These are phyloP conservation scores for Speoplatyrhinus poulsoni DNA, from an alignment of 2,113 vertebrate species.

Conservation along the genomic window DNA sequence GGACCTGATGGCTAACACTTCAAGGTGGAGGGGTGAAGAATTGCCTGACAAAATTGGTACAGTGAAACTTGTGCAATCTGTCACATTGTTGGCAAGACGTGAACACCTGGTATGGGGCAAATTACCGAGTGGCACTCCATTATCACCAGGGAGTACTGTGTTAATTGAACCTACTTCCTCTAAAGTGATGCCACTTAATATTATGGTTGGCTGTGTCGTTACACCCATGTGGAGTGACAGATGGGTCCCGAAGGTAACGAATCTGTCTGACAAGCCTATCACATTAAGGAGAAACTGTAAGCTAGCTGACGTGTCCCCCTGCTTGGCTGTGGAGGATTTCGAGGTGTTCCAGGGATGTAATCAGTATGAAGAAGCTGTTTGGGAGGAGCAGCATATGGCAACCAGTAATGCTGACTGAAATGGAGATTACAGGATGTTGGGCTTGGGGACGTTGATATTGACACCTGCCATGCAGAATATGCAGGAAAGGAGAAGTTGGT, in stretches of 20 bases:
- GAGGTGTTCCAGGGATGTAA: slow-evolving; percentile 8
- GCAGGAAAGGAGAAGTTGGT: not conserved
- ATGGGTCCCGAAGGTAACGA: slow-evolving; percentile 33
- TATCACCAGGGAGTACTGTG: slow-evolving; percentile 17
- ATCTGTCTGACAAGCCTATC: slow-evolving; percentile 20
- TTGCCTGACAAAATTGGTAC: slow-evolving; percentile 6
- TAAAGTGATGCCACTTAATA: slow-evolving; percentile 4
- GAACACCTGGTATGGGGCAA: slow-evolving; percentile 43
- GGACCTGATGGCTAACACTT: too few relatives aligned
- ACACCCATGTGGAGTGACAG: slow-evolving; percentile 33
- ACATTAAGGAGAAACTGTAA: slow-evolving; percentile 36
- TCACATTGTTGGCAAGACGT: slow-evolving; percentile 13
- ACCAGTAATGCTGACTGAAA: not conserved
- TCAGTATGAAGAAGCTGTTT: not conserved
- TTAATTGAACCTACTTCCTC: slow-evolving; percentile 17
- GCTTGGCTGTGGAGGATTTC: slow-evolving; percentile 21
- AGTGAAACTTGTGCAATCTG: slow-evolving; percentile 7
- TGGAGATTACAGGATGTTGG: not conserved
- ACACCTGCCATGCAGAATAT: not conserved
- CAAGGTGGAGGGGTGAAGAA: not conserved
- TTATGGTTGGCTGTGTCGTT: slow-evolving; percentile 7
- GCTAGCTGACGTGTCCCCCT: slow-evolving; percentile 39
- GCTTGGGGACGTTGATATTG: slow-evolving; percentile 12
- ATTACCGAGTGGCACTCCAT: not conserved
- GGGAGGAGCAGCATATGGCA: not conserved